A percentile compares a stretch with the other conserved stretches of the same genome.
Evolutionary conservation across 2,888 invertebrate species (phyloP).

Genomic region (Lasioglossum leucozonium): DNA sequence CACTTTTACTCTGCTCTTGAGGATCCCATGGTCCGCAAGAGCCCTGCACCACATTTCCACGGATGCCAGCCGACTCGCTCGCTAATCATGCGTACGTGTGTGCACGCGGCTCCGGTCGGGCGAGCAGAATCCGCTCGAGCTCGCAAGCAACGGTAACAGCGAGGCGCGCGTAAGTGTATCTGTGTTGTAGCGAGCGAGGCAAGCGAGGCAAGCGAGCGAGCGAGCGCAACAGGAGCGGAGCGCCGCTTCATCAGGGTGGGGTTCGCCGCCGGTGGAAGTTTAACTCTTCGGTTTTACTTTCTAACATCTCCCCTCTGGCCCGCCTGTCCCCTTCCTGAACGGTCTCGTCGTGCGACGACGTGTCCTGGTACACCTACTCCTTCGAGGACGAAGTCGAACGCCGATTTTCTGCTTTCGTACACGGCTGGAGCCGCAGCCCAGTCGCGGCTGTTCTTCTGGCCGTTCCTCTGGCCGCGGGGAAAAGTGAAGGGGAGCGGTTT

Average conservation of each 20-base stretch:
- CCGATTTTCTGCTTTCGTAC: constrained; percentile 55
- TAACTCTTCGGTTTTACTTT: constrained; percentile 83
- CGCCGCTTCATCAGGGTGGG: constrained; percentile 79
- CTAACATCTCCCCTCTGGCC: constrained; percentile 75
- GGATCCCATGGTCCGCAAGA: constrained; percentile 48
- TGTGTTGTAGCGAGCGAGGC: neutral
- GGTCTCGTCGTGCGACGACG: constrained; percentile 66
- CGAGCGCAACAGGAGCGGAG: constrained; percentile 62
- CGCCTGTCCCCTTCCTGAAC: constrained; percentile 60
- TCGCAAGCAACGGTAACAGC: neutral
- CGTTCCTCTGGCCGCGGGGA: constrained; percentile 14
- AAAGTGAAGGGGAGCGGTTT: constrained; percentile 33
- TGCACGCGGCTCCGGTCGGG: constrained; percentile 43
- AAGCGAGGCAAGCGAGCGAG: constrained; percentile 11
- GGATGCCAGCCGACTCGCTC: constrained; percentile 44
- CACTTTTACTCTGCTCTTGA: constrained; percentile 71
- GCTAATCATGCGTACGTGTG: constrained; percentile 67
- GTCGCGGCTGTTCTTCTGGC: neutral
- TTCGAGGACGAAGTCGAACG: constrained; percentile 61
- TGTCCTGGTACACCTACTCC: constrained; percentile 73
- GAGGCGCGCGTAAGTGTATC: neutral
- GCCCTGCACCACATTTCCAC: constrained; percentile 61
- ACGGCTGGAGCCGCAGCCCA: neutral
- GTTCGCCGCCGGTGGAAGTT: constrained; percentile 71
- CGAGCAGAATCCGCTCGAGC: constrained; percentile 28